Evolutionary conservation across 2,797 vertebrate species (phyloP).

Genomic region (Microtus obscurus): DNA sequence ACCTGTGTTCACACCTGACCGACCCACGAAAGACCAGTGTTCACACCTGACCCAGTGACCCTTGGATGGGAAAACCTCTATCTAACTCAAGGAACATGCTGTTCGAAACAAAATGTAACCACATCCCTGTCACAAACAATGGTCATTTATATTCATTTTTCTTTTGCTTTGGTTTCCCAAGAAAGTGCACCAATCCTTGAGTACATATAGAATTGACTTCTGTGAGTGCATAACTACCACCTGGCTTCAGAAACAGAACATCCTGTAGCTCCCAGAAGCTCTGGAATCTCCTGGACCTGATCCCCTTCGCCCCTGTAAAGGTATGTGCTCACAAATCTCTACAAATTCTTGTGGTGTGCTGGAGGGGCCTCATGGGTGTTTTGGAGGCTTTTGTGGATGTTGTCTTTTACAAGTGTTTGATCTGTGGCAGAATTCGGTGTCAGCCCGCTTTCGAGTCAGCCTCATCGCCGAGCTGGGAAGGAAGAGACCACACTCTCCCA

Average conservation of each 20-base stretch:
- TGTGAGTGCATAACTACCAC: background rate
- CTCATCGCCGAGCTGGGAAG: background rate
- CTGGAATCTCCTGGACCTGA: background rate
- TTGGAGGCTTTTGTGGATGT: background rate
- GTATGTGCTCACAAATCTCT: background rate
- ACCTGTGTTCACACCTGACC: too few relatives aligned
- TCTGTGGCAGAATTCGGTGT: background rate
- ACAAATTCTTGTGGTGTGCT: background rate
- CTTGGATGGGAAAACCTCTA: background rate
- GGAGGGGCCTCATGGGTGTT: background rate
- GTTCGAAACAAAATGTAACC: background rate
- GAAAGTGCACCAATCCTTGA: slow-evolving; percentile 1
- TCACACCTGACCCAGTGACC: background rate
- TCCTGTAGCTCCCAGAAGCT: background rate
- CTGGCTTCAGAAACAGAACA: background rate
- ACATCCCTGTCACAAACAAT: background rate
- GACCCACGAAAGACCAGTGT: background rate
- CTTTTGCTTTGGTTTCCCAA: background rate
- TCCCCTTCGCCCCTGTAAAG: background rate
- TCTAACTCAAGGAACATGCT: background rate
- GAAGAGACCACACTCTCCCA: background rate
- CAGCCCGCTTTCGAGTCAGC: background rate
- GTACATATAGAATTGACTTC: background rate
- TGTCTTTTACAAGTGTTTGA: background rate
- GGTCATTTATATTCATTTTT: background rate